Conservation (phyloP, 2,888 invertebrate species). For the Harpagoxenus sublaevis region DNA sequence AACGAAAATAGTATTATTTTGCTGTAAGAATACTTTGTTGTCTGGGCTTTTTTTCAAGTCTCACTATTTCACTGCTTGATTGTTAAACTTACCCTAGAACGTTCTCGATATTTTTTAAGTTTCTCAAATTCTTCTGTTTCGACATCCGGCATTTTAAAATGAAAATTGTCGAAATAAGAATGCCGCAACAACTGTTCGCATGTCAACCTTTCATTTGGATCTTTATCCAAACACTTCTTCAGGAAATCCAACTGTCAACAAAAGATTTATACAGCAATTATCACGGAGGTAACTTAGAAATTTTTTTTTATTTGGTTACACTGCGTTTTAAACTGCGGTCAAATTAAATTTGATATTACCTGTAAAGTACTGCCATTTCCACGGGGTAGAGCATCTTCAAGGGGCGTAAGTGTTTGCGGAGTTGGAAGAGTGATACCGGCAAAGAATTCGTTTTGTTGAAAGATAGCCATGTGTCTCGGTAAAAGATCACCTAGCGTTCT, state of each 20-base stretch:
- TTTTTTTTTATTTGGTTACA: neutral
- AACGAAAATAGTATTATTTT: neutral
- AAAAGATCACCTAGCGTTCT: constrained; percentile 97
- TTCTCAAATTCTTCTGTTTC: constrained; percentile 90
- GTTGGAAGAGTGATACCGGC: constrained; percentile 97
- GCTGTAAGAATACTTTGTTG: neutral
- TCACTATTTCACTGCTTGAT: neutral
- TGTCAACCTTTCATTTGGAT: constrained; percentile 96
- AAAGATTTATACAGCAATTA: constrained; percentile 17
- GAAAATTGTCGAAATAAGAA: constrained; percentile 96
- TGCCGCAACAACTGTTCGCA: constrained; percentile 97
- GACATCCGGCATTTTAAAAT: constrained; percentile 92
- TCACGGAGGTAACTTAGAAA: neutral
- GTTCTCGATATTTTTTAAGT: constrained; percentile 88
- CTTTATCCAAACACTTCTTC: constrained; percentile 98
- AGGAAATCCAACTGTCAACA: constrained; percentile 83
- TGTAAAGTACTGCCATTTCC: constrained; percentile 86
- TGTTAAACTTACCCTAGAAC: constrained; percentile 88
- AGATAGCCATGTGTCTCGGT: constrained; percentile 97
- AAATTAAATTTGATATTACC: constrained; percentile 66
- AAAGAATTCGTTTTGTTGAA: constrained; percentile 98
- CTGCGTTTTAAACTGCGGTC: neutral
- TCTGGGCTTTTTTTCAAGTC: neutral
- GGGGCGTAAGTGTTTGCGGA: constrained; percentile 93
- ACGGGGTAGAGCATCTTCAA: constrained; percentile 95